Conservation (phyloP, 2,797 vertebrate genomes). For the Gymnoscopelus microlampas region DNA sequence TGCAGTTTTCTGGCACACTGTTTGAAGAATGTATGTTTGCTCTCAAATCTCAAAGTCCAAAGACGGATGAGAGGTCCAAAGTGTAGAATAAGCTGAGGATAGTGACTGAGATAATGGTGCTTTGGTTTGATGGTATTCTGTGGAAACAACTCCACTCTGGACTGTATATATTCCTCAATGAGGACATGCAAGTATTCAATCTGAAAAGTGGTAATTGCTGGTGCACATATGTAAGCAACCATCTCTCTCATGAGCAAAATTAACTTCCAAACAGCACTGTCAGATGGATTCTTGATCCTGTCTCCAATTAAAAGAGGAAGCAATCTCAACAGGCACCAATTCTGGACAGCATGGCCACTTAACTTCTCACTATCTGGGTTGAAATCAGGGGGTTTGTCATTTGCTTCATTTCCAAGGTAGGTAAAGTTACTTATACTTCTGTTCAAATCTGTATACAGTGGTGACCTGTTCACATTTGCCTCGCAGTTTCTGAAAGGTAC, state of each 20-base stretch:
- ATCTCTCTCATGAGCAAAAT: no score
- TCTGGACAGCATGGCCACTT: constrained; percentile 5
- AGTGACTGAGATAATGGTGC: constrained; percentile 28
- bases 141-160: constrained; percentile 23
- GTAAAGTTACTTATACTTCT: constrained; percentile 6
- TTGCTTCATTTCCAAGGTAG: constrained; percentile 31
- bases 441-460: no score
- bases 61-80: constrained; percentile 17
- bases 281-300: constrained; percentile 19
- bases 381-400: constrained; percentile 30
- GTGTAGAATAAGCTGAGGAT: constrained; percentile 6
- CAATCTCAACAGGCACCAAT: constrained; percentile 35
- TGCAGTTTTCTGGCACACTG: constrained; percentile 32
- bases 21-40: constrained; percentile 27
- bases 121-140: constrained; percentile 35
- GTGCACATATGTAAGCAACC: not conserved
- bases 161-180: constrained; percentile 42
- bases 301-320: constrained; percentile 27
- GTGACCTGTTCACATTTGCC: no score
- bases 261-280: constrained; percentile 5
- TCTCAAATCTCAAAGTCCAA: constrained; percentile 22
- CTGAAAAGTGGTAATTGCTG: constrained; percentile 32
- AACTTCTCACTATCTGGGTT: constrained; percentile 11
- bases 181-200: constrained; percentile 32
- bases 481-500: no score